Evolutionary conservation across 2,888 invertebrate species (phyloP), one percentile per base, ranked within the genome.

Genomic region (Hypsopygia costalis): DNA sequence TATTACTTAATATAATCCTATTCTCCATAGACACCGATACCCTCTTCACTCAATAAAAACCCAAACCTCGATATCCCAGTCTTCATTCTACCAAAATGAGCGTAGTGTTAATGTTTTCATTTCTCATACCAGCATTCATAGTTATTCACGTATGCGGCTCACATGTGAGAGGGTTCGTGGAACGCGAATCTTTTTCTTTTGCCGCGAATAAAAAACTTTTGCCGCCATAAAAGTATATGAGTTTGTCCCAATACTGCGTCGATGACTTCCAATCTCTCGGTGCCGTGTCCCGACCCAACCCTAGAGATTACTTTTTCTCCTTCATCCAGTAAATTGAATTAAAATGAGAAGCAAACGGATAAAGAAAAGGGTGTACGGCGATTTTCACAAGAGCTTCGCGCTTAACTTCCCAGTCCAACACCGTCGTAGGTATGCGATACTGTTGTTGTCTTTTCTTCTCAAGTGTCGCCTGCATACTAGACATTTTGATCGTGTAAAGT

Each of bases 271-370:
- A 85, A 86, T 85, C 81, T 82, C 80, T 80, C 76, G 65, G 77
- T 73, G 78, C 72, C 81, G 69, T 64, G 75, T 79, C 79, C 77
- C 78, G 74, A 81, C 85, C 86, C 80, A 69, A 81, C 83, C 83
- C 81, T 68, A 74, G 68, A 85, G 81, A 85, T 85, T 85, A 85
- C 86, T 81, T 85, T 83, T 82, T 81, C 79, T 77, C 78, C 81
- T 72, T 79, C 81, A 85, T 85, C 81, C 81, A 78, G 75, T 80
- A 81, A 82, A 86, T 86, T 86, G 86, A 85, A 85, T 86, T 85
- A 82, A 85, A 86, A 85, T 81, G 81, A 80, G 81, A 79, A 81
- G 78, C 73, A 76, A 83, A 81, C 78, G 78, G 76, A 77, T 78
- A 80, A 80, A 81, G 75, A 76, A 81, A 81, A 77, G 80, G 80